Conservation (phyloP, 64 coral and sea anemone species). For the Pachyseris speciosa region DNA sequence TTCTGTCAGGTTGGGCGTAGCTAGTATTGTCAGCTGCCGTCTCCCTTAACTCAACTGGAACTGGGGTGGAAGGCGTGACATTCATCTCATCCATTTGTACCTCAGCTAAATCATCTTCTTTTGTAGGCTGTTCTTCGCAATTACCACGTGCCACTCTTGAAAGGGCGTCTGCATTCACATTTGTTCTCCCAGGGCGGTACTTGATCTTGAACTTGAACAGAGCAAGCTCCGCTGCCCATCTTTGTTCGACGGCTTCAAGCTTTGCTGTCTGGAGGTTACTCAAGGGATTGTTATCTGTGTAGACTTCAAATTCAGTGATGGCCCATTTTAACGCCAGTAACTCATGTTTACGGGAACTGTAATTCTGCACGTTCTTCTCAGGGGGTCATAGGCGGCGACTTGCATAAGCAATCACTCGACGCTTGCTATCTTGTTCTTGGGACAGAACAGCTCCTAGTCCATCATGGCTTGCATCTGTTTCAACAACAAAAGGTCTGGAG, state of each 20-base stretch:
- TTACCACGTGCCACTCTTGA: not conserved
- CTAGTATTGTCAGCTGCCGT: not conserved
- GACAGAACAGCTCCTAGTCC: no score
- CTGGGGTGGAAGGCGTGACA: not conserved
- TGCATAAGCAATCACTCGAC: no score
- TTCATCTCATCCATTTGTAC: not conserved
- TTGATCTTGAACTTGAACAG: slow-evolving; percentile 1
- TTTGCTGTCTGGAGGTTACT: slow-evolving; percentile 11
- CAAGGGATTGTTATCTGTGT: slow-evolving; percentile 26
- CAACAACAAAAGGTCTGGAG: no score
- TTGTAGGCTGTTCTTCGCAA: not conserved
- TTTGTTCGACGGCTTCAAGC: slow-evolving; percentile 30
- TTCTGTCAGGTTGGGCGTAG: not conserved
- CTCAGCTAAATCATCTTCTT: not conserved
- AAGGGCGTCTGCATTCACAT: not conserved
- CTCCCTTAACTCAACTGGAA: not conserved
- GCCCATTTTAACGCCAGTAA: slow-evolving; percentile 31
- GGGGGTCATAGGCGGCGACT: not conserved
- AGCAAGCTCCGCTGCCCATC: slow-evolving; percentile 7
- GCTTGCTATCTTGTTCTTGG: no score
- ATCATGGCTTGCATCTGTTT: no score
- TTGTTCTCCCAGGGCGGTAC: not conserved
- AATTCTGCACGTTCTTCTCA: not conserved
- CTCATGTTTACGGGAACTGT: slow-evolving; percentile 16
- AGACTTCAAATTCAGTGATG: not conserved